Percentiles rank a stretch among this genome's conserved stretches.
phyloP scores from a whole-genome alignment of 2,113 vertebrate genomes.

The Colistium nudipinnis region DNA sequence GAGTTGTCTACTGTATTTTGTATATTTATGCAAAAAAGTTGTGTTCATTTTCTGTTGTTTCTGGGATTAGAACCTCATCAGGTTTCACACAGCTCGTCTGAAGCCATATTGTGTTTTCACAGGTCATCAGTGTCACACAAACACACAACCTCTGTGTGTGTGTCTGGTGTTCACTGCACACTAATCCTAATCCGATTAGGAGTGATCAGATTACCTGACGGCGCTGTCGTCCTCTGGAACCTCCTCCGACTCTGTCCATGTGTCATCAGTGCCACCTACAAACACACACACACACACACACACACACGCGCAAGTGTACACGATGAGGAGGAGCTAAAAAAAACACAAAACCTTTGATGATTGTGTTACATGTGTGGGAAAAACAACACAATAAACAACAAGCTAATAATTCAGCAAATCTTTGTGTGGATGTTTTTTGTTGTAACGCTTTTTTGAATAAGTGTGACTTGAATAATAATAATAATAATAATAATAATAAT shows the following conservation, averaged over 20 bases:
- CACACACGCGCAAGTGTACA: too few relatives aligned
- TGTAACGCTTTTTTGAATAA: too few relatives aligned
- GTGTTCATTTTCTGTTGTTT: too few relatives aligned
- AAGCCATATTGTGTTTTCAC: background rate
- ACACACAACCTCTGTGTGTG: background rate
- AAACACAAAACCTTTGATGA: background rate
- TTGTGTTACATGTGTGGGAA: too few relatives aligned
- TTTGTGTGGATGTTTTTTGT: too few relatives aligned
- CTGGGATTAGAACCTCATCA: background rate
- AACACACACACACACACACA: background rate
- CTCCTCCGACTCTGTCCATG: constrained; percentile 89
- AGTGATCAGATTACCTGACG: constrained; percentile 83
- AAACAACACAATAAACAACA: too few relatives aligned
- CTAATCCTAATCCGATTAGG: background rate
- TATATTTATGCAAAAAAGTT: too few relatives aligned
- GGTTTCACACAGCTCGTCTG: background rate
- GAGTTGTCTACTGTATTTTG: too few relatives aligned
- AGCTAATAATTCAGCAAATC: too few relatives aligned
- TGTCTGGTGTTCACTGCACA: background rate
- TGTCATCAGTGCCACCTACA: constrained; percentile 91
- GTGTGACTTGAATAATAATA: too few relatives aligned
- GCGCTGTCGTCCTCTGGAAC: constrained; percentile 89
- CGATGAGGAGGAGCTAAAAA: background rate
- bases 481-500: too few relatives aligned
- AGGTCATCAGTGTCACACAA: background rate